phyloP scores from a whole-genome alignment of 2,888 invertebrate genomes.

The Julus scandinavius region DNA sequence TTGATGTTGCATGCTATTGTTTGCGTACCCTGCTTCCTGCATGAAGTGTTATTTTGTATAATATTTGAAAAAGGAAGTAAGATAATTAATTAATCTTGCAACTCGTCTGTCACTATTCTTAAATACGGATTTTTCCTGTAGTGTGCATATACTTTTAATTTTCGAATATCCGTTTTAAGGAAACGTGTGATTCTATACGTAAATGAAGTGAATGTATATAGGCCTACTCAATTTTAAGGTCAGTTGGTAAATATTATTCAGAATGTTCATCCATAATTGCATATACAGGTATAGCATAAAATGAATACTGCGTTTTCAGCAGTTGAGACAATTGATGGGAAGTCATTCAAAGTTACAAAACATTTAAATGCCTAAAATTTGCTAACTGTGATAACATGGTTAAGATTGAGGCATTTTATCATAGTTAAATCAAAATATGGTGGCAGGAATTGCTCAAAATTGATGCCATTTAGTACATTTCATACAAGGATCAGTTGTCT shows the following conservation, averaged over 20 bases:
- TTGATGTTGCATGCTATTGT: too few relatives aligned
- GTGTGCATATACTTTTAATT: too few relatives aligned
- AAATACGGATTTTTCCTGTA: too few relatives aligned
- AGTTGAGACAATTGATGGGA: neutral
- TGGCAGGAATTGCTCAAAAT: neutral
- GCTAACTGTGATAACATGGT: neutral
- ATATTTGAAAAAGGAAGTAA: too few relatives aligned
- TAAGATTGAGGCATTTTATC: neutral
- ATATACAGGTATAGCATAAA: neutral
- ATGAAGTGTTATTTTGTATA: too few relatives aligned
- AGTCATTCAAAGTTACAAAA: neutral
- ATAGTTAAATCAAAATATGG: neutral
- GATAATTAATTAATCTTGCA: too few relatives aligned
- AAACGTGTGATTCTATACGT: neutral
- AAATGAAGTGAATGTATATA: neutral
- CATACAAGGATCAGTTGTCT: neutral
- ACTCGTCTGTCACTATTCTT: too few relatives aligned
- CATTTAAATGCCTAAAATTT: neutral
- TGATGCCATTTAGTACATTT: neutral
- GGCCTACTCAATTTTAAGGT: neutral
- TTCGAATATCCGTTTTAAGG: too few relatives aligned
- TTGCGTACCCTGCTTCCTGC: too few relatives aligned
- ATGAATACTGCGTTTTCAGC: too few relatives aligned
- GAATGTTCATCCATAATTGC: neutral
- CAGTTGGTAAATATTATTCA: neutral